phyloP scores from a whole-genome alignment of 2,797 vertebrate species.

The Saxicola maurus region DNA sequence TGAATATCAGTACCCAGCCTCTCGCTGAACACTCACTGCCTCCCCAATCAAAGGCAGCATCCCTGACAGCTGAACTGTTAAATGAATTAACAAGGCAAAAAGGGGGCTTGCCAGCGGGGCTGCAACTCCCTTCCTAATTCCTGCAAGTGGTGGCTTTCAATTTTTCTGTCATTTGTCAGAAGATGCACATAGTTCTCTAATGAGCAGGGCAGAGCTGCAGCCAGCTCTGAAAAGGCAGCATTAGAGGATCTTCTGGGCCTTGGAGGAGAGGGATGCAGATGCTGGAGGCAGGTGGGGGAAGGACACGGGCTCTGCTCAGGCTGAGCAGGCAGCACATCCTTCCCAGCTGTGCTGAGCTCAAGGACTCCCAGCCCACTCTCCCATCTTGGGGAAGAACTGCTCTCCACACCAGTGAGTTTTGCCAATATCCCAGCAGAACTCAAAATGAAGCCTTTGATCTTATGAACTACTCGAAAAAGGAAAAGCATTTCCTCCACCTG shows the following conservation, averaged over 20 bases:
- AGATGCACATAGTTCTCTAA: slow-evolving; percentile 30
- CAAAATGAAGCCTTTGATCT: not conserved
- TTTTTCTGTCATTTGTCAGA: slow-evolving; percentile 40
- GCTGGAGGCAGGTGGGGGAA: not conserved
- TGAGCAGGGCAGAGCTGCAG: slow-evolving; percentile 32
- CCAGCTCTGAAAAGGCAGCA: not conserved
- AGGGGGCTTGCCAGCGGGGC: slow-evolving; percentile 13
- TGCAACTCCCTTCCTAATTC: slow-evolving; percentile 22
- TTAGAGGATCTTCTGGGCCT: not conserved
- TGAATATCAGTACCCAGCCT: slow-evolving; percentile 20
- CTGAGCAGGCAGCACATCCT: not conserved
- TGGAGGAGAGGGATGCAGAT: not conserved
- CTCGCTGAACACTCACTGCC: not conserved
- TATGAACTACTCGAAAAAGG: not conserved
- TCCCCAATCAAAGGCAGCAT: slow-evolving; percentile 33
- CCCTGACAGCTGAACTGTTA: slow-evolving; percentile 52
- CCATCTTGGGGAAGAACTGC: not conserved
- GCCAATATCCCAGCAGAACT: not conserved
- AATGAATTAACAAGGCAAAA: slow-evolving; percentile 51
- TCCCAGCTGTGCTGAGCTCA: not conserved
- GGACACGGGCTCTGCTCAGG: not conserved
- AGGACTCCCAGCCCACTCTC: not conserved
- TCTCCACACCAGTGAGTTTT: not conserved
- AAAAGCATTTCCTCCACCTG: not conserved
- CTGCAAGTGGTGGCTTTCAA: slow-evolving; percentile 32